A percentile compares a stretch with the other conserved stretches of the same genome.
Conservation (phyloP, 2,113 vertebrate genomes). For the Chionomys nivalis region DNA sequence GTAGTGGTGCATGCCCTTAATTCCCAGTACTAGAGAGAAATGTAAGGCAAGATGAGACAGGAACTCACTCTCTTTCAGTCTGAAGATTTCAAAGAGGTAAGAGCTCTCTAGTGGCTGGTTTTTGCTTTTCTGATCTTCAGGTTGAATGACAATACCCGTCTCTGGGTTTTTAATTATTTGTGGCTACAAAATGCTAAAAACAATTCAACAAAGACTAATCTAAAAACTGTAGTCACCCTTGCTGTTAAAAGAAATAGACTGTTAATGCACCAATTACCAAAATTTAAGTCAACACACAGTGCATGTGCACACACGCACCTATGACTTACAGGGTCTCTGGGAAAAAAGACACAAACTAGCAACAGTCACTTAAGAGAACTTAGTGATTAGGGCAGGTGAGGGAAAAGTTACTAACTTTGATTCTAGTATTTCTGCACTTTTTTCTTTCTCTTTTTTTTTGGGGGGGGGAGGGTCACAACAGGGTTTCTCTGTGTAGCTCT, state of each 20-base stretch:
- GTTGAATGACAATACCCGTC: too few relatives aligned
- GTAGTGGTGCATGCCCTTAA: too few relatives aligned
- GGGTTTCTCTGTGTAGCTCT: background rate
- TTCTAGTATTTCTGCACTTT: background rate
- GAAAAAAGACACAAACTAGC: background rate
- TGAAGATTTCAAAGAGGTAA: too few relatives aligned
- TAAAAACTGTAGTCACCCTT: background rate
- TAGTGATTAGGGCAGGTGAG: background rate
- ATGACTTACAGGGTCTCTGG: background rate
- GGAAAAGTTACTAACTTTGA: background rate
- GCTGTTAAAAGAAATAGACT: background rate
- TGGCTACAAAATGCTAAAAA: background rate
- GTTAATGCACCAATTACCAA: background rate
- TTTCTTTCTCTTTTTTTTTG: background rate
- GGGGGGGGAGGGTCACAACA: too few relatives aligned
- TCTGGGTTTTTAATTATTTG: too few relatives aligned
- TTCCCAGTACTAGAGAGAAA: too few relatives aligned
- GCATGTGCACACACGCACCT: background rate
- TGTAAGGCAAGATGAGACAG: too few relatives aligned
- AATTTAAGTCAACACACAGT: background rate
- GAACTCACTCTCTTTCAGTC: too few relatives aligned
- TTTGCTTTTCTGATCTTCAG: too few relatives aligned
- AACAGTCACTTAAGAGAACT: background rate
- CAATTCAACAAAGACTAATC: background rate
- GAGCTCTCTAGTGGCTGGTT: too few relatives aligned